These are phyloP conservation scores for Sinocyclocheilus anophthalmus DNA, from an alignment of 2,113 vertebrate species.

Conservation along the genomic window DNA sequence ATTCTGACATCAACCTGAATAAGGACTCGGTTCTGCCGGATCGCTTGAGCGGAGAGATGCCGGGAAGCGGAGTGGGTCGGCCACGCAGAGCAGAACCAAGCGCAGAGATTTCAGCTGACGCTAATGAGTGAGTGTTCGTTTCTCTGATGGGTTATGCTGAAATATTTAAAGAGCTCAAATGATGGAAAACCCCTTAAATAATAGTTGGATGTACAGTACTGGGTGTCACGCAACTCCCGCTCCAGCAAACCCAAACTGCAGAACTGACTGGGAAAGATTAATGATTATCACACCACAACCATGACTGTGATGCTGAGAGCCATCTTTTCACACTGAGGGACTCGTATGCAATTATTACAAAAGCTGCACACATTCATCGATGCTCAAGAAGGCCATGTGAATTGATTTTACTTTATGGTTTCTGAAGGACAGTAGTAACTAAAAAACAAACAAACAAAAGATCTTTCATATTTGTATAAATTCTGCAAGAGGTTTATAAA, in stretches of 20 bases:
- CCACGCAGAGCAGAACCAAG: conserved; percentile 72
- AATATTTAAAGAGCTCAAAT: background rate
- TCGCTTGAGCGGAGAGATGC: conserved; percentile 82
- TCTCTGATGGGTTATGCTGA: background rate
- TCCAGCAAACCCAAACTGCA: background rate
- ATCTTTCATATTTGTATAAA: background rate
- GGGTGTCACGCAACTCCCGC: background rate
- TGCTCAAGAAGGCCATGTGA: background rate
- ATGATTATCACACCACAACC: background rate
- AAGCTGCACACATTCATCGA: background rate
- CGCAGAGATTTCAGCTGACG: conserved; percentile 69
- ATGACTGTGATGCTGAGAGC: background rate
- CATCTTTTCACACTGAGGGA: background rate
- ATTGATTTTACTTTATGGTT: background rate
- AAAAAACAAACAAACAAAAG: background rate
- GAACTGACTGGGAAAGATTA: background rate
- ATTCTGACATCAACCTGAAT: conserved; percentile 85
- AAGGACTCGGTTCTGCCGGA: conserved; percentile 83
- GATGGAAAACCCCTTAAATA: background rate
- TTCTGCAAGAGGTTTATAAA: background rate
- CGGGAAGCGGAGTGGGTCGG: conserved; percentile 70
- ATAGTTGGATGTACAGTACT: background rate
- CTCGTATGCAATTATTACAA: background rate
- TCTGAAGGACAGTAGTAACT: background rate
- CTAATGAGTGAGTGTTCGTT: conserved; percentile 74